Percentiles rank a stretch among this genome's conserved stretches.
These are phyloP conservation scores for Tenthredo notha DNA, from an alignment of 2,888 invertebrate species.

Conservation along the genomic window DNA sequence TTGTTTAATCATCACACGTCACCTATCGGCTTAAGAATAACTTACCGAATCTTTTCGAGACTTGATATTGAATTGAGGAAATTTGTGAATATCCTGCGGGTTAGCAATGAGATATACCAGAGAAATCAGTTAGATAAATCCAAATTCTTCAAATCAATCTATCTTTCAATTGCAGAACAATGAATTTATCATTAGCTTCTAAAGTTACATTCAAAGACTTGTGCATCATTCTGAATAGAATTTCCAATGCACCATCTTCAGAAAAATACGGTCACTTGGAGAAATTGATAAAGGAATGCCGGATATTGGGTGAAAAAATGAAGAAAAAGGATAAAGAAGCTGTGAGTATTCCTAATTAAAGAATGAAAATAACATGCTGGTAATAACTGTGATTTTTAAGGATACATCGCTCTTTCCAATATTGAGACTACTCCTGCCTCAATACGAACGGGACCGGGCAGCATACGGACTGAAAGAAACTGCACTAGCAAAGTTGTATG, in stretches of 20 bases:
- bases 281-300: conserved; percentile 80
- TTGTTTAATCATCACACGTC: neutral
- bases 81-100: neutral
- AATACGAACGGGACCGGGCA: conserved; percentile 88
- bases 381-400: conserved; percentile 78
- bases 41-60: neutral
- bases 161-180: conserved; percentile 55
- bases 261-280: conserved; percentile 79
- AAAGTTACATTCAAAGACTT: conserved; percentile 80
- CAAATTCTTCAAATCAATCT: neutral
- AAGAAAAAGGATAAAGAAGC: conserved; percentile 66
- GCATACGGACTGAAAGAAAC: conserved; percentile 92
- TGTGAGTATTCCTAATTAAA: conserved; percentile 66
- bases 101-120: conserved; percentile 54
- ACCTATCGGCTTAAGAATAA: neutral
- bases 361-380: conserved; percentile 61
- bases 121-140: conserved; percentile 46
- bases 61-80: conserved; percentile 11
- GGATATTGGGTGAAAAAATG: conserved; percentile 75
- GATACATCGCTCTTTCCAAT: conserved; percentile 85
- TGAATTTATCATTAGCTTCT: conserved; percentile 64
- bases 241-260: conserved; percentile 78
- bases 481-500: conserved; percentile 86
- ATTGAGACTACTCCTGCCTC: conserved; percentile 89
- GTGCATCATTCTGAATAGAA: conserved; percentile 83